Conservation (phyloP, 2,113 vertebrate species). For the Nymphicus hollandicus region DNA sequence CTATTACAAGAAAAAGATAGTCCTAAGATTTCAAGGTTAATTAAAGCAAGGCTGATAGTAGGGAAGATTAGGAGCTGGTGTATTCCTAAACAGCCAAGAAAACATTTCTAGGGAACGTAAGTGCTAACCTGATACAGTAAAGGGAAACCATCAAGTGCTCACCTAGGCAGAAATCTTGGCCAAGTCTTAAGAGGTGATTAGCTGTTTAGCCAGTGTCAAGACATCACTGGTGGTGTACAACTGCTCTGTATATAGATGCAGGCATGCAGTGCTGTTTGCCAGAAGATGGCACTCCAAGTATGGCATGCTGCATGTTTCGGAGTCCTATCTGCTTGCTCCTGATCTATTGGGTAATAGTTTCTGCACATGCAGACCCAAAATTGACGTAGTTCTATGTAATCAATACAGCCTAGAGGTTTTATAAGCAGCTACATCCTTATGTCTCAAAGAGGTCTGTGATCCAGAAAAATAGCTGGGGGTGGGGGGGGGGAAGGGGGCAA, state of each 20-base stretch:
- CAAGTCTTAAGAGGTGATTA: not conserved
- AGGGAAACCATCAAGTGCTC: not conserved
- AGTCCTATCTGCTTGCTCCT: not conserved
- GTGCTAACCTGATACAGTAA: not conserved
- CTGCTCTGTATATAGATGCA: fast-evolving
- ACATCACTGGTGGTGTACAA: fast-evolving
- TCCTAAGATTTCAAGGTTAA: not conserved
- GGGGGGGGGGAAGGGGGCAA: no score
- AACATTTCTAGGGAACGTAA: fast-evolving
- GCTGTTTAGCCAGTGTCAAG: not conserved
- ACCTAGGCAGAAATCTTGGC: not conserved
- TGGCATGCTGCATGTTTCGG: not conserved
- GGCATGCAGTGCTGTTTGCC: not conserved
- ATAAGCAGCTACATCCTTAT: not conserved
- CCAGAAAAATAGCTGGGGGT: not conserved
- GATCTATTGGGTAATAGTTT: fast-evolving
- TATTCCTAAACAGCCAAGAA: not conserved
- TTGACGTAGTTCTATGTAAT: fast-evolving
- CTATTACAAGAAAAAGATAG: not conserved
- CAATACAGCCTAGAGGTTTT: not conserved
- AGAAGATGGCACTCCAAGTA: slow-evolving; percentile 44
- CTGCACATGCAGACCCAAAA: not conserved
- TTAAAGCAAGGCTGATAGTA: not conserved
- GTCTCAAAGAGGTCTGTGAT: not conserved
- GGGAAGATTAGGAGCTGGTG: not conserved